Evolutionary conservation across 2,888 invertebrate species (phyloP).

Genomic region (Andrena fulva): DNA sequence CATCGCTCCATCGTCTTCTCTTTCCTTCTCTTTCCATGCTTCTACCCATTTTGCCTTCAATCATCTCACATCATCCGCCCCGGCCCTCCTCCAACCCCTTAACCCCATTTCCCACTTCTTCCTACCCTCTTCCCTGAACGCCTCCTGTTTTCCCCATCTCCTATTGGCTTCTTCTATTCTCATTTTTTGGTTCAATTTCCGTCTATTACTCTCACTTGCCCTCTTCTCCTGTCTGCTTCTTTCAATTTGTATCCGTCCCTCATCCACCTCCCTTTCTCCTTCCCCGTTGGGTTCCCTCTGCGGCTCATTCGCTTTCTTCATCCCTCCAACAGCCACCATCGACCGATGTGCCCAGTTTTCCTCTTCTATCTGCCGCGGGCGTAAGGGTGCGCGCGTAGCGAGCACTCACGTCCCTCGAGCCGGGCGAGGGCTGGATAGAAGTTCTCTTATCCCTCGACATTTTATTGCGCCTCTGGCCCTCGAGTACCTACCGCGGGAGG

Average conservation of each 20-base stretch:
- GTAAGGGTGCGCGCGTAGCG: constrained; percentile 68
- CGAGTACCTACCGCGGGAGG: constrained; percentile 30
- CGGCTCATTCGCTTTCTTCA: constrained; percentile 19
- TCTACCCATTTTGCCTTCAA: not conserved
- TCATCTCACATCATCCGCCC: not conserved
- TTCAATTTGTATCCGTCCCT: constrained; percentile 18
- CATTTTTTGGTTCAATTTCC: not conserved
- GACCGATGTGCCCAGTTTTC: constrained; percentile 61
- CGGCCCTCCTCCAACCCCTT: too few species aligned
- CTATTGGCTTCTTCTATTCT: not conserved
- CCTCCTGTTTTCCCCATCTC: not conserved
- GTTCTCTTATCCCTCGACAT: constrained; percentile 59
- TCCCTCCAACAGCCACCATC: constrained; percentile 37
- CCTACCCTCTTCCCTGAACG: not conserved
- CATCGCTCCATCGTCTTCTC: constrained; percentile 1
- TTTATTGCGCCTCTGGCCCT: constrained; percentile 59
- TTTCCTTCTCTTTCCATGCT: not conserved
- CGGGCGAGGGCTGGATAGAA: constrained; percentile 55
- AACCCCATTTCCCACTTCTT: not conserved
- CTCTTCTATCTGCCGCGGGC: constrained; percentile 55
- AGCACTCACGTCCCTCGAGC: constrained; percentile 55
- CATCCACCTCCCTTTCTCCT: not conserved
- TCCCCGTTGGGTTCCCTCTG: constrained; percentile 8
- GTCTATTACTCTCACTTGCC: not conserved
- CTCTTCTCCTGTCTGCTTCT: constrained; percentile 23